Evolutionary conservation across 2,888 invertebrate genomes (phyloP), one percentile per base, ranked within the genome.

Genomic region (Reticulitermes lucifugus): DNA sequence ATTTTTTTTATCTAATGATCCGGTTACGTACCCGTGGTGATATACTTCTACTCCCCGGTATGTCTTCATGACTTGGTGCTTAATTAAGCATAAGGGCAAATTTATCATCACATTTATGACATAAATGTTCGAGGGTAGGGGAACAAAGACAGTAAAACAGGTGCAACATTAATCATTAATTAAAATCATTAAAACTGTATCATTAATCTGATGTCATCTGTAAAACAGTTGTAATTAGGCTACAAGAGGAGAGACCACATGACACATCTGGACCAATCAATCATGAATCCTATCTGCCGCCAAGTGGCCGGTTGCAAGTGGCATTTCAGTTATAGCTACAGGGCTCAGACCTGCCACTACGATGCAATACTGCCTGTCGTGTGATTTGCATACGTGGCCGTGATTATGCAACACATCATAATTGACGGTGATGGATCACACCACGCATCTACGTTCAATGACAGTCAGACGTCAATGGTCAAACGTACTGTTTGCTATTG

Each of bases 181-280:
- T 25, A n/a, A 65, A 65, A n/a, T n/a, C 5, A 65, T 65, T n/a
- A n/a, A 65, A 65, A 65, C n/a, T 18, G n/a, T 65, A 25, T 65
- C n/a, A 65, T 65, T 65, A 65, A 65, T 65, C 65, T 65, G 25
- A 65, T 25, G n/a, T n/a, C n/a, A 65, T 5, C 25, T n/a, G 65
- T 65, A 65, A 65, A 65, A n/a, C n/a, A 10, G 65, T n/a, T 65
- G 65, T 65, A 65, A 65, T 65, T 65, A 35, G 73, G 77, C 7
- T 73, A 41, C 73, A 73, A 21, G 73, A 70, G 73, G 9, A 21
- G 21, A 41, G 6, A n/a, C 35, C 73, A 46, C 22, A n/a, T 77
- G 77, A 77, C 77, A 77, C 81, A 81, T 70, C 59, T 43, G 65
- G n/a, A 43, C 81, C 81, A 81, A 81, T 81, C 81, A 81, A 81